Evolutionary conservation across 2,797 vertebrate species (phyloP).

Genomic region (Morelia viridis): DNA sequence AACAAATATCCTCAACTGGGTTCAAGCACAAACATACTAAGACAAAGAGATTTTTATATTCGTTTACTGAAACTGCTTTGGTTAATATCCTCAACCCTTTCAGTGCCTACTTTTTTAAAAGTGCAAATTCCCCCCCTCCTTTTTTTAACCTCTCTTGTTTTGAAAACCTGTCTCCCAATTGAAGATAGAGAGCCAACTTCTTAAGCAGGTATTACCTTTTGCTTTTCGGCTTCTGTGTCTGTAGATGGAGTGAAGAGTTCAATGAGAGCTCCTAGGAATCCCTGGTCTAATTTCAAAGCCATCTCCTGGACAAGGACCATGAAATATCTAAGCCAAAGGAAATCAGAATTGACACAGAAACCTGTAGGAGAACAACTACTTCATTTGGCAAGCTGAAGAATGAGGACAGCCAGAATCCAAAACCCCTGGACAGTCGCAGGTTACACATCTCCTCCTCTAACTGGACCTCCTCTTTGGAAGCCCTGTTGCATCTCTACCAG

Average conservation of each 20-base stretch:
- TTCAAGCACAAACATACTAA: neutral
- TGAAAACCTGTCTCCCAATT: neutral
- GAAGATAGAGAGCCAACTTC: neutral
- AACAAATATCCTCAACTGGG: neutral
- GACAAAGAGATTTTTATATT: neutral
- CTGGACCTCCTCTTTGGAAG: too few species aligned
- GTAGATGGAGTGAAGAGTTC: constrained; percentile 82
- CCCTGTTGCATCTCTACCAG: too few species aligned
- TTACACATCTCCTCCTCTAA: neutral
- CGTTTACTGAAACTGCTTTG: neutral
- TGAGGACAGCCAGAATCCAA: too few species aligned
- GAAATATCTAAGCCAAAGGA: constrained; percentile 83
- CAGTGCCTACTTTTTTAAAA: neutral
- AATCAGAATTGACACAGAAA: neutral
- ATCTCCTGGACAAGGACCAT: constrained; percentile 99
- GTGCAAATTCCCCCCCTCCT: too few species aligned
- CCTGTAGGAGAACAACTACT: neutral
- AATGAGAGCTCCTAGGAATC: constrained; percentile 85
- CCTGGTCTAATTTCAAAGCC: constrained; percentile 95
- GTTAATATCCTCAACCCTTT: neutral
- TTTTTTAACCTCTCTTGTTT: neutral
- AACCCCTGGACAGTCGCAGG: too few species aligned
- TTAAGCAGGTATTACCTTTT: constrained; percentile 75
- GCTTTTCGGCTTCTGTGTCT: constrained; percentile 76
- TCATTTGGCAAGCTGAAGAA: neutral